Base-by-base conservation (phyloP, 2,113 vertebrate genomes). In the Puffinus mauretanicus region DNA sequence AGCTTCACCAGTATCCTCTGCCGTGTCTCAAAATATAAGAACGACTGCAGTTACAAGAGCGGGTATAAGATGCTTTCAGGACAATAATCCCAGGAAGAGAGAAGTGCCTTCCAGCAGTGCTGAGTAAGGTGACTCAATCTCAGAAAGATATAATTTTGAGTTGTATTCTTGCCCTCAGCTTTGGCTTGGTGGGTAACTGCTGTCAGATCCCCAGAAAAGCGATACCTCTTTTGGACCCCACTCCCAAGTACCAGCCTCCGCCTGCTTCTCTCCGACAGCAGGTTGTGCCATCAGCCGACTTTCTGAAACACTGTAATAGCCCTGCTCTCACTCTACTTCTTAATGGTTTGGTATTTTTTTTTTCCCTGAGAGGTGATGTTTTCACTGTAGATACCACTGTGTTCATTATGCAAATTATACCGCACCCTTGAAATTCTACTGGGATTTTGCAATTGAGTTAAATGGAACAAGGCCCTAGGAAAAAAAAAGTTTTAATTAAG, bases 381-480 rank as follows among this genome's bases (percentile, higher is more conserved):
- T 94, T 95, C 26, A 38, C 19, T 72, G 44, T 27, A 58, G 46
- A 65, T 83, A 58, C 25, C 19, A 18, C 69, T 54, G 4, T 27
- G 47, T 47, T 95, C 29, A 9, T 96, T 91, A 76, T 1, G 1
- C 60, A 83, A 66, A 88, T 78, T 86, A 24, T 18, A 60, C 38
- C 64, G 20, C 32, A 88, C 20, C 16, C 30, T 80, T 67, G 65
- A 67, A 82, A 82, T 82, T 88, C 55, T 62, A 10, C 30, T 64
- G 72, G 77, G 69, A 86, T 92, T 95, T 94, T 83, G 54, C n/a
- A 84, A 38, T 34, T n/a, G 36, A 90, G 82, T 92, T 78, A 81
- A 69, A 71, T 84, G 82, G 81, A 88, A 78, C 6, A 57, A 83
- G 25, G 34, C 72, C 49, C 6, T 49, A 24, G 49, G 26, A 16